Conservation (phyloP, 2,113 vertebrate genomes). For the Spilogale gracilis region DNA sequence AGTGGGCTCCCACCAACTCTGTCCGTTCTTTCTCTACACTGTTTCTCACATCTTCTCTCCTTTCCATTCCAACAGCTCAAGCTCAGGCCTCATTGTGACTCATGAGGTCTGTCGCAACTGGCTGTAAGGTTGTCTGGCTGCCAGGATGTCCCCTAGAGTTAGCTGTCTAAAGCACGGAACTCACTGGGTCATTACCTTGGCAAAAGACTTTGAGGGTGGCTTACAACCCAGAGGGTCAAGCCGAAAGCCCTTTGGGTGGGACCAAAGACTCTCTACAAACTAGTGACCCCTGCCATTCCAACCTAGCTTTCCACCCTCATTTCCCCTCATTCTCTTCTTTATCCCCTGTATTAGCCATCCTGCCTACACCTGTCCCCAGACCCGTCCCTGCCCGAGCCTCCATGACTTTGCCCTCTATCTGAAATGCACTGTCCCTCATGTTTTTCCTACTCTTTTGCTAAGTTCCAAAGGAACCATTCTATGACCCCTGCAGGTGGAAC, state of each 20-base stretch:
- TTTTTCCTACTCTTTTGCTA: not conserved
- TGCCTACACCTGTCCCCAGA: not conserved
- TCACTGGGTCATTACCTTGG: not conserved
- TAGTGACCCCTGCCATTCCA: not conserved
- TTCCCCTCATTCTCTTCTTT: not conserved
- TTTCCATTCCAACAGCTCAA: not conserved
- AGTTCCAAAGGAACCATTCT: not conserved
- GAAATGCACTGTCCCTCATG: not conserved
- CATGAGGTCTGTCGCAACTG: not conserved
- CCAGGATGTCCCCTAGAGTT: constrained; percentile 2
- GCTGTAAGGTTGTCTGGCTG: not conserved
- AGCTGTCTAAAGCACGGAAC: not conserved
- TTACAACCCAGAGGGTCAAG: not conserved
- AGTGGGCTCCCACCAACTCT: not conserved
- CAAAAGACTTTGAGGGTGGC: not conserved
- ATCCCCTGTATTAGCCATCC: not conserved
- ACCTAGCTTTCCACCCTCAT: not conserved
- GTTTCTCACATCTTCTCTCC: not conserved
- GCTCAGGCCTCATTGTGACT: not conserved
- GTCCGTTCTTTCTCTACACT: not conserved
- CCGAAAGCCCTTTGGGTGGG: not conserved
- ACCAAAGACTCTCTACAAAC: not conserved
- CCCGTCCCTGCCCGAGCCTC: not conserved
- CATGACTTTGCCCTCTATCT: not conserved
- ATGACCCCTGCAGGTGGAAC: not conserved